Percentiles rank a stretch among this genome's conserved stretches.
Conservation (phyloP, 35 echinoderm and acorn worm genomes). For the Acanthaster planci region DNA sequence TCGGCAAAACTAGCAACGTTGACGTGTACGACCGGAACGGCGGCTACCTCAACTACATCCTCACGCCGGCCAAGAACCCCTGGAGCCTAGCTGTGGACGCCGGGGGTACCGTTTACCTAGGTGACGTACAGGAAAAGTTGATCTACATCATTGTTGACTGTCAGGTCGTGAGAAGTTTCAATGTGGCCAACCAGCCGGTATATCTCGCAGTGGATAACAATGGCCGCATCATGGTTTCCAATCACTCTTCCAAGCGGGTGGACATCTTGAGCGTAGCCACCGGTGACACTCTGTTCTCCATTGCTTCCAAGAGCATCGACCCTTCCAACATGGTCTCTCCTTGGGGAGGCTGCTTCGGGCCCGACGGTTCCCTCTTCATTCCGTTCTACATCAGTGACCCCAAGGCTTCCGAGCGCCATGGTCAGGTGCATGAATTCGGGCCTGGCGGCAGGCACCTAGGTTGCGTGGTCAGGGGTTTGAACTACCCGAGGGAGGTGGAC, state of each 20-base stretch:
- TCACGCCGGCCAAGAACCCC: not conserved
- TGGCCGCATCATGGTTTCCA: not conserved
- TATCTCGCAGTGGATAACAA: slow-evolving; percentile 7
- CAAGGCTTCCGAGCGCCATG: not conserved
- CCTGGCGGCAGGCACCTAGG: not conserved
- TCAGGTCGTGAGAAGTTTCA: not conserved
- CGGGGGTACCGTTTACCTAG: not conserved
- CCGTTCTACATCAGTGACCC: not conserved
- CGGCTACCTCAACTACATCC: not conserved
- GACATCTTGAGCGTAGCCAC: not conserved
- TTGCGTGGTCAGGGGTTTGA: not conserved
- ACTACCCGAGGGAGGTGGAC: not conserved
- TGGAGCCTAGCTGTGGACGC: not conserved
- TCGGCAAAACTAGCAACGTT: slow-evolving; percentile 7
- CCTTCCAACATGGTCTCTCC: not conserved
- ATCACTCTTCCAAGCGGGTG: not conserved
- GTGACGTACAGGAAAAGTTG: not conserved
- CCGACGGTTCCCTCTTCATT: slow-evolving; percentile 14
- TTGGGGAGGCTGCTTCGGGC: slow-evolving; percentile 1
- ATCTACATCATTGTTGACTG: not conserved
- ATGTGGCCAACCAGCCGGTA: not conserved
- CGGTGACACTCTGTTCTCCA: not conserved
- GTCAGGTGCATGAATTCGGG: not conserved
- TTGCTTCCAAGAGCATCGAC: not conserved
- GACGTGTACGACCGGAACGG: not conserved